A percentile compares a stretch with the other conserved stretches of the same genome.
phyloP scores from a whole-genome alignment of 2,797 vertebrate genomes.

The Eutrigla gurnardus region DNA sequence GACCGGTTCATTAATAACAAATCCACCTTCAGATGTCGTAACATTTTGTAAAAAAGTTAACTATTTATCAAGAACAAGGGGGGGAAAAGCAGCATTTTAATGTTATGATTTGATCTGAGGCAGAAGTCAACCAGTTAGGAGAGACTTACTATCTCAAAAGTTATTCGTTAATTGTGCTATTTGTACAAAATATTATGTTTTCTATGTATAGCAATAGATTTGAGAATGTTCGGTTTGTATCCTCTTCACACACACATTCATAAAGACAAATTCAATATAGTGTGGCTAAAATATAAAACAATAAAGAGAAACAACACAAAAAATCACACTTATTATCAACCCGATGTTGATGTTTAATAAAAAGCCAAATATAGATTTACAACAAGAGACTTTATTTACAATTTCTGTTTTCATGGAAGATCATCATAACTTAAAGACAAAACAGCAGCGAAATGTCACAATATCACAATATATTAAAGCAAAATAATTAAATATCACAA shows the following conservation, averaged over 20 bases:
- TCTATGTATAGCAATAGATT: neutral
- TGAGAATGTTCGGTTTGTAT: neutral
- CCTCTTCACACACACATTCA: neutral
- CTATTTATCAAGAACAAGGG: neutral
- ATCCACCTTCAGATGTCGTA: no score
- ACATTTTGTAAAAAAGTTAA: no score
- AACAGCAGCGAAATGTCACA: constrained; percentile 81
- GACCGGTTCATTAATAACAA: neutral
- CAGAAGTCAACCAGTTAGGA: neutral
- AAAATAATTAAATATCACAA: neutral
- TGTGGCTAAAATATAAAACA: neutral
- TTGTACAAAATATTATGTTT: neutral
- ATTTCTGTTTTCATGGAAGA: constrained; percentile 24
- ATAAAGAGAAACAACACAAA: neutral
- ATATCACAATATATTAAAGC: constrained; percentile 1
- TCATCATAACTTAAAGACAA: constrained; percentile 78
- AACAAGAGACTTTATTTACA: constrained; percentile 55
- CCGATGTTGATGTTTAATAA: neutral
- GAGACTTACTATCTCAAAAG: neutral
- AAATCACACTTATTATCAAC: neutral
- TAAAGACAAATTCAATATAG: neutral
- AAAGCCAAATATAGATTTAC: neutral
- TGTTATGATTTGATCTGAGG: neutral
- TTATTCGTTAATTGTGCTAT: neutral
- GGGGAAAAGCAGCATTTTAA: neutral